Evolutionary conservation across 2,888 invertebrate genomes (phyloP).

Genomic region (Drosophila atroscutellata): DNA sequence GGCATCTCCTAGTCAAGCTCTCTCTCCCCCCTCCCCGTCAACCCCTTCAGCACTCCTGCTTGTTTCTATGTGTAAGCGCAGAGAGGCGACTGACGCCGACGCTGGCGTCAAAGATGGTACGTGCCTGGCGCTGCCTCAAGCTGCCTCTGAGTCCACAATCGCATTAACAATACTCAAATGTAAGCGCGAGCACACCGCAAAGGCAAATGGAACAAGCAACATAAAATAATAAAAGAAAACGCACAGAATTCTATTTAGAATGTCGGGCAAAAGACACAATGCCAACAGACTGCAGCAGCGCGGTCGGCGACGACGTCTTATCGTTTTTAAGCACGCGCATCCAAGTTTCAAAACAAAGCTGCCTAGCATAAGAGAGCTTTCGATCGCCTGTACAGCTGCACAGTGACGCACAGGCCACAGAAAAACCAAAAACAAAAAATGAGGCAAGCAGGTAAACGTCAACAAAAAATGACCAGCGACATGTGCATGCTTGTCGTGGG

Average conservation of each 20-base stretch:
- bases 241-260: conserved; percentile 47
- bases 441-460: background rate
- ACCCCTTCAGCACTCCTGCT: background rate
- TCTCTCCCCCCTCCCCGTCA: no score
- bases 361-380: conserved; percentile 41
- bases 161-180: conserved; percentile 3
- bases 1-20: background rate
- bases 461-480: conserved; percentile 15
- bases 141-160: conserved; percentile 34
- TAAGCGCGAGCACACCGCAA: conserved; percentile 24
- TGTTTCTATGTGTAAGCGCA: conserved; percentile 18
- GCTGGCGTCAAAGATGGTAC: conserved; percentile 37
- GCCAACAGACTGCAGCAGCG: conserved; percentile 13
- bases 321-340: conserved; percentile 35
- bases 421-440: background rate
- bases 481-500: conserved; percentile 52
- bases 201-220: conserved; percentile 1
- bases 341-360: conserved; percentile 58
- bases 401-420: conserved; percentile 18
- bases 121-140: conserved; percentile 46
- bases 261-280: conserved; percentile 48
- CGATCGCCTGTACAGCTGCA: conserved; percentile 14
- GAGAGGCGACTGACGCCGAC: conserved; percentile 8
- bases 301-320: conserved; percentile 1
- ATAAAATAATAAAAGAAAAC: background rate